phyloP scores from a whole-genome alignment of 2,797 vertebrate genomes.

The Ambastaia sidthimunki region DNA sequence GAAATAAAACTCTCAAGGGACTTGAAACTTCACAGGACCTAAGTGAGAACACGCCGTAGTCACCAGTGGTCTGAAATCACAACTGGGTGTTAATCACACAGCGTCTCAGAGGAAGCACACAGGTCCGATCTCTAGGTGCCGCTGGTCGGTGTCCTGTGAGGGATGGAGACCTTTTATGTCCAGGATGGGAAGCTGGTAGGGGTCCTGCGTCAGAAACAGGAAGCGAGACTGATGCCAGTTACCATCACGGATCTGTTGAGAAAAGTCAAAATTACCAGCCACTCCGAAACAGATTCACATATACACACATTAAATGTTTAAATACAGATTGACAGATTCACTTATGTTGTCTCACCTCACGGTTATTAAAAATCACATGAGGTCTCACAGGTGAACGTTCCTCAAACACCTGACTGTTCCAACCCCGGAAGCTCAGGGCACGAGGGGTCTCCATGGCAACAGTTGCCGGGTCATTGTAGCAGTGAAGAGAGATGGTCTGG shows the following conservation, averaged over 20 bases:
- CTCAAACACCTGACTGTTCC: slow-evolving; percentile 91
- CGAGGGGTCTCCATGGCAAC: slow-evolving; percentile 62
- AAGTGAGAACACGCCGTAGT: slow-evolving; percentile 56
- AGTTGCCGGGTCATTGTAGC: slow-evolving; percentile 76
- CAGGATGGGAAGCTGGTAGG: slow-evolving; percentile 88
- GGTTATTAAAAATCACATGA: slow-evolving; percentile 86
- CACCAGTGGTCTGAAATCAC: slow-evolving; percentile 51
- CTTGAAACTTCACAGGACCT: neutral
- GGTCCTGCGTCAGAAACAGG: slow-evolving; percentile 90
- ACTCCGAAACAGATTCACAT: no score
- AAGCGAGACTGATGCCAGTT: slow-evolving; percentile 91
- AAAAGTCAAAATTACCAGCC: neutral
- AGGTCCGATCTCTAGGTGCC: slow-evolving; percentile 84
- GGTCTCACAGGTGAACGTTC: slow-evolving; percentile 86
- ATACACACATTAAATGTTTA: no score
- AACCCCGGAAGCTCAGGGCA: slow-evolving; percentile 84
- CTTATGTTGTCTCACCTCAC: slow-evolving; percentile 79
- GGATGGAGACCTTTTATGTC: slow-evolving; percentile 80
- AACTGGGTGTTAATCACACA: slow-evolving; percentile 41
- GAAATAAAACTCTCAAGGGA: no score
- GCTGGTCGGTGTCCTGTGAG: slow-evolving; percentile 74
- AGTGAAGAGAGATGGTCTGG: slow-evolving; percentile 89
- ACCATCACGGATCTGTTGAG: slow-evolving; percentile 90
- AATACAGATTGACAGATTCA: slow-evolving; percentile 5
- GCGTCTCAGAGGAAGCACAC: slow-evolving; percentile 88